Evolutionary conservation across 2,888 invertebrate species (phyloP), one percentile per base, ranked within the genome.

Genomic region (Troides oblongomaculatus): DNA sequence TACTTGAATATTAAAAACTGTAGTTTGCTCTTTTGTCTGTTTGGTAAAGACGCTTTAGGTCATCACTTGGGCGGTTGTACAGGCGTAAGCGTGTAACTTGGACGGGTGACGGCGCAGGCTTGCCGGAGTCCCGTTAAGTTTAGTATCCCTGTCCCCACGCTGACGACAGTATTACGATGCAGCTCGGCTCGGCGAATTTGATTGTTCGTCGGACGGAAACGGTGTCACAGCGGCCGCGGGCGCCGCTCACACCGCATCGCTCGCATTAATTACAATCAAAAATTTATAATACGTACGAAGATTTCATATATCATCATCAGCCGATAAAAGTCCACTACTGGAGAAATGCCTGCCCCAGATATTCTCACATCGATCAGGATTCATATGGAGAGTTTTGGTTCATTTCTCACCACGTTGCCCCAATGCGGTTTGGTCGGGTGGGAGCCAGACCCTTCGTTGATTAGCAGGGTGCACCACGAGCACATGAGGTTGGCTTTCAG

Each of bases 121-220:
- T 73, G 77, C 74, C 73, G 75, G 72, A 72, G 81, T 89, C 78
- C 90, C 90, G 90, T 90, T 90, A 88, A 84, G 84, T 83, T 87
- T 78, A 85, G 81, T 81, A 83, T 77, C 82, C 79, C 81, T 78
- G 79, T 39, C 39, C 39, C 39, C 39, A 10, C 81, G 82, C 81
- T 83, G 82, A 83, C 81, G 80, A 78, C 73, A 76, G 64, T 83
- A 87, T 88, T 88, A 84, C 78, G 78, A 90, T 86, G 84, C 89
- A 77, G 76, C 77, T 74, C 80, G 77, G 76, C 84, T 84, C 79
- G 76, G 77, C 84, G 77, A 83, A 82, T 81, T 82, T 80, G 81
- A 84, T 79, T 81, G 78, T 68, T 65, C 78, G 77, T 76, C 80
- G 79, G 79, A 80, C 71, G 66, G 64, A 64, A 72, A 75, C 73